Base-by-base conservation (phyloP, 2,797 vertebrate genomes). In the Sternarchorhynchus goeldii region DNA sequence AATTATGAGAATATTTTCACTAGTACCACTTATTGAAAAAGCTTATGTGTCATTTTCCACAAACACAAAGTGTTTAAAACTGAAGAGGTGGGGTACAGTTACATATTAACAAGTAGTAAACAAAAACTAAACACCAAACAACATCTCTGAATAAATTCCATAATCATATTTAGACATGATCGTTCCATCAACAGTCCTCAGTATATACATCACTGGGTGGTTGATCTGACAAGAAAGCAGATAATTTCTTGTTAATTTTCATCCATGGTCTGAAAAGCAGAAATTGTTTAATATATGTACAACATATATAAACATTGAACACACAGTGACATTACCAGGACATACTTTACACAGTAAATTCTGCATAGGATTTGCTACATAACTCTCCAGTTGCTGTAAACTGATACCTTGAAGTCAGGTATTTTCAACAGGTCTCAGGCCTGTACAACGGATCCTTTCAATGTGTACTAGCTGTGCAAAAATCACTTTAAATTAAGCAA, bases 401-500 rank as follows among this genome's bases (percentile, higher is more conserved):
- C 25, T 20, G 25, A 63, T 45, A 56, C 20, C 55, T 64, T 68
- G 60, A 70, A 80, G 77, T 63, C 1, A 2, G 29, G 59, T 66
- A 73, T 79, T 82, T 78, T 78, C 59, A 82, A 72, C 55, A 73
- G 50, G 55, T 77, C 66, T 62, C 32, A 64, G 18, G 71, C 53
- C 21, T 70, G 71, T 71, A 83, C 62, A 79, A 72, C 55, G 77
- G 67, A 79, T 79, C 73, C 70, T 25, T 82, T 64, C 25, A 14
- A 60, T 76, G 25, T 82, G 79, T 66, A 74, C 75, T 68, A 64
- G 63, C 68, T 82, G 73, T 76, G 75, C 73, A 82, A 82, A 79
- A 68, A 50, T 80, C 78, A 65, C 58, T 81, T 76, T 83, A 91
- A 91, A 91, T 89, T 57, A 88, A 86, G 86, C 84, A 87, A 88